Conservation (phyloP, 2,113 vertebrate species). For the Leucosticte australis region DNA sequence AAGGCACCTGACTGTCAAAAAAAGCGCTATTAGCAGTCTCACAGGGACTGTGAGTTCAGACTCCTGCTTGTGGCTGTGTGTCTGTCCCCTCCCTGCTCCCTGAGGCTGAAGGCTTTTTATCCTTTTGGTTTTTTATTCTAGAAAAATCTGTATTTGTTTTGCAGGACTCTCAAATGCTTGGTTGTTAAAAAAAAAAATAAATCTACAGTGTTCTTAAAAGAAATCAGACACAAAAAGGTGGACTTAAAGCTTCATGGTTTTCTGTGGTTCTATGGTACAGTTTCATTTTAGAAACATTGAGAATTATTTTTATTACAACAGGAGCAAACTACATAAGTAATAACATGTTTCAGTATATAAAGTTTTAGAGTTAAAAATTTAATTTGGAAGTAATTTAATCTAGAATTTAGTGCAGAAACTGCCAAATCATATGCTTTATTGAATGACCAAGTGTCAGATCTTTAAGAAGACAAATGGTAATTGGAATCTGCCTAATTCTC, state of each 20-base stretch:
- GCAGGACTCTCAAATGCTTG: not conserved
- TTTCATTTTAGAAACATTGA: not conserved
- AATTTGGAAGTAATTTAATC: not conserved
- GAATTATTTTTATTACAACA: not conserved
- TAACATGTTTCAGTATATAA: not conserved
- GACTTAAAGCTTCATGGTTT: not conserved
- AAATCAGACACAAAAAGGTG: not conserved
- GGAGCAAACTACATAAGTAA: not conserved
- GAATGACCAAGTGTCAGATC: not conserved
- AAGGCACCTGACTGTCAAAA: not conserved
- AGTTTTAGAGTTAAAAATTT: not conserved
- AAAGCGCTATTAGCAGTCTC: not conserved
- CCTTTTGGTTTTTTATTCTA: not conserved
- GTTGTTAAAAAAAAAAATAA: not conserved
- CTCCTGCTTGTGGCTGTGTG: not conserved
- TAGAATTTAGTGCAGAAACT: not conserved
- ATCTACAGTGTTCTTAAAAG: not conserved
- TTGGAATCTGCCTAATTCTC: not conserved
- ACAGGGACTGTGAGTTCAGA: not conserved
- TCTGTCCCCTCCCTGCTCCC: not conserved
- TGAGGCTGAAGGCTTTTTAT: too few species aligned
- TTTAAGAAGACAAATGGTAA: not conserved
- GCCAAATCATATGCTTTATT: not conserved
- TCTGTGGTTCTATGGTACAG: not conserved
- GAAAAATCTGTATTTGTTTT: not conserved